Base-by-base conservation (phyloP, 1,140 invertebrate species). In the Spodoptera frugiperda region DNA sequence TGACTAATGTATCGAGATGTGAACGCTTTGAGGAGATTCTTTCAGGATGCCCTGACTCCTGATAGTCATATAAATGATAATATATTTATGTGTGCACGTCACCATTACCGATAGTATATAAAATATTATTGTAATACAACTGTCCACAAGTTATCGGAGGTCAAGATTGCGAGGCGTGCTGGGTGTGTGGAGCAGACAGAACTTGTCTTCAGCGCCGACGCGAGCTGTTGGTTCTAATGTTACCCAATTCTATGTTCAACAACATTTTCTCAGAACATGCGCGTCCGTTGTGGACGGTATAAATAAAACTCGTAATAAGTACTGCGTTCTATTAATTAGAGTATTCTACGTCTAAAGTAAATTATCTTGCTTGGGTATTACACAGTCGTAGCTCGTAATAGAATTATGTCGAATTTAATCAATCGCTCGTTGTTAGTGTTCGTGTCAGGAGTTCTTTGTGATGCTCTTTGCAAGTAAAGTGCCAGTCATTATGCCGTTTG, bases 111-210 rank as follows among this genome's bases (percentile, higher is more conserved):
- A 48, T 49, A 49, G 5, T 67, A 19, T 14, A 17, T 48, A 39
- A 39, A 39, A 39, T 39, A 39, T 39, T 2, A 2, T 25, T 25
- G 25, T 25, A 39, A 39, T 10, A 39, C 53, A 55, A 57, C 11
- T 39, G 51, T 71, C 55, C 15, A 4, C 19, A 48, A 46, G 39
- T 72, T 75, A 75, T 65, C 59, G 30, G 53, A 75, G 72, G 57
- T 54, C 59, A 75, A 65, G 57, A 75, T 75, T 65, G 59, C 48
- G 54, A 30, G 55, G 17, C 17, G 39, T 15, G 30, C 17, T 17
- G 21, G 33, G 9, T 39, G 33, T 39, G 33, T 39, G 33, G 33
- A 39, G 4, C 33, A 39, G 33, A 39, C 8, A 9, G 33, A 39
- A 39, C 33, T 21, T 55, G 39, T 55, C 1, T 14, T 48, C 30